Evolutionary conservation across 2,888 invertebrate species (phyloP).

Genomic region (Macrosiphum euphorbiae): DNA sequence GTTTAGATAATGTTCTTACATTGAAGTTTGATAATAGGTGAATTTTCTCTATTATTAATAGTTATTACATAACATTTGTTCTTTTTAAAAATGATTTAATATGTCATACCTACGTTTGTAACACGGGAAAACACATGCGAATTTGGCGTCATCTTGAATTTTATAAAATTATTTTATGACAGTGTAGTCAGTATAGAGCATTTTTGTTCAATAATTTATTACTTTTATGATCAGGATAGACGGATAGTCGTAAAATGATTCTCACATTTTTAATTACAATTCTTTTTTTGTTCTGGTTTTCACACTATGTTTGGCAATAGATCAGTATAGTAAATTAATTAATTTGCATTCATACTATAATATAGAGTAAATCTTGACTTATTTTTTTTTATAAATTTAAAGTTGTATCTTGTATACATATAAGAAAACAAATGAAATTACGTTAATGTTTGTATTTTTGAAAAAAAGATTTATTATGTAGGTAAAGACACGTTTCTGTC

Average conservation of each 20-base stretch:
- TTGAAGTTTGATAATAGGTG: neutral
- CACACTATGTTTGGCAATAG: neutral
- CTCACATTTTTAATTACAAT: neutral
- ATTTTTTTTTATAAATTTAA: no score
- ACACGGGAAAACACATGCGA: fast-evolving
- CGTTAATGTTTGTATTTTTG: neutral
- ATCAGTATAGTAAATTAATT: neutral
- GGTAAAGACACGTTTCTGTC: no score
- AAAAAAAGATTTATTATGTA: neutral
- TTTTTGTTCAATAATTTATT: neutral
- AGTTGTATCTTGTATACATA: no score
- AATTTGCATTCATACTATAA: neutral
- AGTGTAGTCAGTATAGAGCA: neutral
- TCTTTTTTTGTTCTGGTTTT: neutral
- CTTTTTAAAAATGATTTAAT: neutral
- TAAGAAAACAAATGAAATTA: neutral
- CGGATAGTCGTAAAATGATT: neutral
- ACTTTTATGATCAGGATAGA: neutral
- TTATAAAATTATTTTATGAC: neutral
- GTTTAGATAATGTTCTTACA: neutral
- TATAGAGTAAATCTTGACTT: neutral
- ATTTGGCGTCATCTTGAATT: neutral
- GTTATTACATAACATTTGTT: neutral
- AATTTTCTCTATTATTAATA: neutral
- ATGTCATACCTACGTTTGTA: neutral